Conservation (phyloP, 37 sponge, comb jelly and placozoan species). For the Crambe crambe region DNA sequence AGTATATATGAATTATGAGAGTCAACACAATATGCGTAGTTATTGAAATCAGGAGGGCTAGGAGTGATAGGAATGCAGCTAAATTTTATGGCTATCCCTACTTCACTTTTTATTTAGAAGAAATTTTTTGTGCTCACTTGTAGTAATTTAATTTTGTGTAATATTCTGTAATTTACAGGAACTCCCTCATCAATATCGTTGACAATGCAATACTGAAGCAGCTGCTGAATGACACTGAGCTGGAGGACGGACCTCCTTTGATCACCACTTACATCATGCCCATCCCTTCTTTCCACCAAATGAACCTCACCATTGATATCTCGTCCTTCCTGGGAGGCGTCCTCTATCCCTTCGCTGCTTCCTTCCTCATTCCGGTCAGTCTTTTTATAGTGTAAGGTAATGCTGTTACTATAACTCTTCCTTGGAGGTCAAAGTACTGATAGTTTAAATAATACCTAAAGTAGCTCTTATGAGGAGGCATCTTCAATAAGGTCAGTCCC, state of each 20-base stretch:
- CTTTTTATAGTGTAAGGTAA: not conserved
- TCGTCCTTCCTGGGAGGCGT: slow-evolving; percentile 60
- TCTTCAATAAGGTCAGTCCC: too few species aligned
- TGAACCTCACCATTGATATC: slow-evolving; percentile 61
- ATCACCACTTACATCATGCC: slow-evolving; percentile 73
- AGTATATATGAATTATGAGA: too few species aligned
- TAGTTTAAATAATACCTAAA: too few species aligned
- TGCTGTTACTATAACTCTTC: not conserved
- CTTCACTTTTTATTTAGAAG: too few species aligned
- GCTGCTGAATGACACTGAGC: slow-evolving; percentile 3
- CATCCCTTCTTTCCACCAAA: slow-evolving; percentile 34
- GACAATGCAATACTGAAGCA: slow-evolving; percentile 64
- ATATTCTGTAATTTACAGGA: slow-evolving; percentile 49
- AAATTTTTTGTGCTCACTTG: too few species aligned
- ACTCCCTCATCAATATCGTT: slow-evolving; percentile 65
- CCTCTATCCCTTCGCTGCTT: slow-evolving; percentile 68
- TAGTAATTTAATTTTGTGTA: too few species aligned
- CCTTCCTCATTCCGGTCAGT: slow-evolving; percentile 78
- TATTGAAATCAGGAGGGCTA: too few species aligned
- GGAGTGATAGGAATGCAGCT: too few species aligned
- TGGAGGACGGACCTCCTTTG: not conserved
- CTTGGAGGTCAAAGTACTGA: too few species aligned
- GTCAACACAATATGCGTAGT: too few species aligned
- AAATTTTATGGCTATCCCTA: too few species aligned
- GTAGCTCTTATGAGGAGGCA: too few species aligned